Evolutionary conservation across 37 sponge, comb jelly and placozoan genomes (phyloP), one percentile per base, ranked within the genome.

Genomic region (Amphimedon queenslandica): DNA sequence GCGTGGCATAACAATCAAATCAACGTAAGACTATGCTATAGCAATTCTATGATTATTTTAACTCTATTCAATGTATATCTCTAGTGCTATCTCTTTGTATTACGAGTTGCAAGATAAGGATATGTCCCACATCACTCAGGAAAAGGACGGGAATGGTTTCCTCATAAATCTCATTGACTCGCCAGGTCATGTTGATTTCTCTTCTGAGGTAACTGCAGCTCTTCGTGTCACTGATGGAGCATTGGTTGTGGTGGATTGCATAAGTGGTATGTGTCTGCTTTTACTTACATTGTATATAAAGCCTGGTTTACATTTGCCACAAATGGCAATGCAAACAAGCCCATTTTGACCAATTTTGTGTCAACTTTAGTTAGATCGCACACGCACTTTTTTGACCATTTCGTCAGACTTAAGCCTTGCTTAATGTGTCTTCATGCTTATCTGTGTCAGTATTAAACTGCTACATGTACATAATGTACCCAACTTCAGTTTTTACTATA

Each of bases 1-100:
- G 53, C 70, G 99, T 57, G 94, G 99, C 58, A 98, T 98, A 71
- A 98, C 99, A 80, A 98, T 98, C 90, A 98, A 98, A 68, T 98
- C 99, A 18, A 98, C 99, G 94, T 93, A 43, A 84, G 90, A 18
- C 8, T 47, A 63, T 37, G 20, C 34, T 51, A 34, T 20, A 18
- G 29, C 20, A 24, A n/a, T 16, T 16, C 21, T 24, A 3, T 77
- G 6, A 29, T 56, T 38, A 24, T 47, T 11, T 51, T 68, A 10
- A 27, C 47, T 28, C 8, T 36, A 13, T 33, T 38, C 24, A 23
- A 28, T 57, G 37, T 1, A 31, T n/a, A 21, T 18, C 37, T 67
- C 0, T 42, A 82, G 81, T 4, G 88, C 82, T 34, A 80, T 93
- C 21, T 81, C 88, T 40, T 27, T 93, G 76, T 93, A 89, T 72